Conservation (phyloP, 2,797 vertebrate species). For the Rhinoraja longicauda region DNA sequence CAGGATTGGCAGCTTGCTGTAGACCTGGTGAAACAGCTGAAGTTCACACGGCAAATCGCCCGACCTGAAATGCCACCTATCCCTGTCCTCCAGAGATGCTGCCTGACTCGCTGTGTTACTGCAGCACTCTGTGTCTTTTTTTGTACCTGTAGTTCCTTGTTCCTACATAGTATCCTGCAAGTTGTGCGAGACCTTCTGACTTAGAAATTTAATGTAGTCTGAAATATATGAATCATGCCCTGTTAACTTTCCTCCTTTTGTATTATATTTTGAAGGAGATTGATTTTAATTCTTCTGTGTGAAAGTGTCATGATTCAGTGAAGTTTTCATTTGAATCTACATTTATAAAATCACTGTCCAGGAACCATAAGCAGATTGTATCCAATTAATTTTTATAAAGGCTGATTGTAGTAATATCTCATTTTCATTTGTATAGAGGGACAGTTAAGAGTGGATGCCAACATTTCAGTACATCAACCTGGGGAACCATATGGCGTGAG, state of each 20-base stretch:
- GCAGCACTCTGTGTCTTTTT: too few relatives aligned
- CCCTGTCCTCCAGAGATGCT: too few relatives aligned
- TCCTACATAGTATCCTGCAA: not conserved
- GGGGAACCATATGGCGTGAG: constrained; percentile 79
- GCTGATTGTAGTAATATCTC: not conserved
- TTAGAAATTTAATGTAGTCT: not conserved
- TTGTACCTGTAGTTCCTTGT: too few relatives aligned
- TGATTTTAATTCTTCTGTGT: not conserved
- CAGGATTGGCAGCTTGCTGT: too few relatives aligned
- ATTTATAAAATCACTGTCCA: not conserved
- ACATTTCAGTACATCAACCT: constrained; percentile 82
- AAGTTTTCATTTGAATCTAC: not conserved
- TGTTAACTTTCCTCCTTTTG: not conserved
- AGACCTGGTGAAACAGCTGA: too few relatives aligned
- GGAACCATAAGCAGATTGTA: not conserved
- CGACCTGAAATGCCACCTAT: too few relatives aligned
- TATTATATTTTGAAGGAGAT: not conserved
- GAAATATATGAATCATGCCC: not conserved
- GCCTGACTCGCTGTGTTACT: too few relatives aligned
- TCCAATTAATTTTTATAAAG: not conserved
- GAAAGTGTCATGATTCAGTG: not conserved
- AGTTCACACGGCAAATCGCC: too few relatives aligned
- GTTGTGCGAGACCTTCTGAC: not conserved
- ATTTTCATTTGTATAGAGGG: constrained; percentile 68
- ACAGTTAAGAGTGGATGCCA: constrained; percentile 93